These are phyloP conservation scores for Pimpla rufipes DNA, from an alignment of 2,888 invertebrate genomes.

Conservation along the genomic window DNA sequence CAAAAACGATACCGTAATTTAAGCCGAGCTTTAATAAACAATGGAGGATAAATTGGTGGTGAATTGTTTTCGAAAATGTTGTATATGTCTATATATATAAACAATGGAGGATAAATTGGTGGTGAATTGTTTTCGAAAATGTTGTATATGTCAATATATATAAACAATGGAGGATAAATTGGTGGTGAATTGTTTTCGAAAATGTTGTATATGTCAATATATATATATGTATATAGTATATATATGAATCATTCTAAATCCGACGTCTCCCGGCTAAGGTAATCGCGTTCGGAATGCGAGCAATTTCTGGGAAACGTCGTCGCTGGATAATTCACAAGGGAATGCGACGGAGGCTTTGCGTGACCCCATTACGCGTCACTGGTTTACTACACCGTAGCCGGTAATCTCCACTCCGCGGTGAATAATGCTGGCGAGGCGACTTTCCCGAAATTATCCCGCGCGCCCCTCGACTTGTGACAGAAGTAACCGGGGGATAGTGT, in stretches of 20 bases:
- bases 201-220: neutral
- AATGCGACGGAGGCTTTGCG: slow-evolving; percentile 45
- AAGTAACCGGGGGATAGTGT: neutral
- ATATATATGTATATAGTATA: neutral
- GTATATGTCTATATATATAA: neutral
- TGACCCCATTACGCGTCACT: slow-evolving; percentile 55
- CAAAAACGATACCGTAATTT: neutral
- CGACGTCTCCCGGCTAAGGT: neutral
- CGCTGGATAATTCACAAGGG: slow-evolving; percentile 61
- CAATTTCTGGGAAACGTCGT: slow-evolving; percentile 51
- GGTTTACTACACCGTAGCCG: slow-evolving; percentile 45
- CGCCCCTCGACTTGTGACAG: neutral
- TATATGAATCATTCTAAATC: neutral
- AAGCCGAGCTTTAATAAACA: neutral
- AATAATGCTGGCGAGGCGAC: slow-evolving; percentile 45
- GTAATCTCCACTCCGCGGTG: slow-evolving; percentile 45
- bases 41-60: neutral
- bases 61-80: neutral
- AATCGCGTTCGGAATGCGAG: slow-evolving; percentile 53
- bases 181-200: neutral
- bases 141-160: neutral
- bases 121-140: neutral
- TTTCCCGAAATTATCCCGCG: slow-evolving; percentile 26
- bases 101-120: neutral
- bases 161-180: neutral